These are phyloP conservation scores for Alitta virens DNA, from an alignment of 2,888 invertebrate genomes.

Conservation along the genomic window DNA sequence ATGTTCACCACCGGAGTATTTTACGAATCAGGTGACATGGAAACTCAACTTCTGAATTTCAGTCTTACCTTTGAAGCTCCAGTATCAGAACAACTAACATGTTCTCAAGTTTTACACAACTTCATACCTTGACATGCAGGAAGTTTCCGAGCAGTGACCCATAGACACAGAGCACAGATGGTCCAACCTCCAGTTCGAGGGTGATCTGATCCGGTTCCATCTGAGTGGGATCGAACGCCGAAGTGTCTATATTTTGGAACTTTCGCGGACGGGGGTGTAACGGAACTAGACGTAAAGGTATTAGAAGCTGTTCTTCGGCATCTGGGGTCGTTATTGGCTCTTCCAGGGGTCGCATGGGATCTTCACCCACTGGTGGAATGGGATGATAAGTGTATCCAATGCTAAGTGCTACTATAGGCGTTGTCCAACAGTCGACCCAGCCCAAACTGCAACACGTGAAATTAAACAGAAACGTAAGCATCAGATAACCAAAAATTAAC, in stretches of 20 bases:
- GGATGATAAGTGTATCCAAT: constrained; percentile 91
- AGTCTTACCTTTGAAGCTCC: no score
- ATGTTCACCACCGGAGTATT: no score
- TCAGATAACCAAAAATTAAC: no score
- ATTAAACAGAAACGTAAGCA: no score
- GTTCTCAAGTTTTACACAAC: no score
- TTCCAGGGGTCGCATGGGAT: constrained; percentile 1
- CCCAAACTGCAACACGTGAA: constrained; percentile 66
- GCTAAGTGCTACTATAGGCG: constrained; percentile 88
- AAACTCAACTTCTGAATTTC: no score
- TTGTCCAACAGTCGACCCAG: constrained; percentile 96
- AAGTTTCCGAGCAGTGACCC: constrained; percentile 88
- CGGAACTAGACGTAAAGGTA: constrained; percentile 77
- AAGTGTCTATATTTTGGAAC: constrained; percentile 19
- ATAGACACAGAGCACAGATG: constrained; percentile 85
- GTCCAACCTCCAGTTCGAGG: constrained; percentile 90
- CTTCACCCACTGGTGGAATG: constrained; percentile 63
- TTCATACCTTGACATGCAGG: constrained; percentile 80
- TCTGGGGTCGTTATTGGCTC: constrained; percentile 83
- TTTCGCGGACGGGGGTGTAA: constrained; percentile 25
- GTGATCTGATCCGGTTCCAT: constrained; percentile 85
- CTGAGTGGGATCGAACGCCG: constrained; percentile 81
- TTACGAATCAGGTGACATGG: no score
- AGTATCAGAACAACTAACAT: no score
- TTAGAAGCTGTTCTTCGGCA: constrained; percentile 86